These are phyloP conservation scores for Drosophila percnosoma DNA, from an alignment of 2,888 invertebrate genomes.

Conservation along the genomic window DNA sequence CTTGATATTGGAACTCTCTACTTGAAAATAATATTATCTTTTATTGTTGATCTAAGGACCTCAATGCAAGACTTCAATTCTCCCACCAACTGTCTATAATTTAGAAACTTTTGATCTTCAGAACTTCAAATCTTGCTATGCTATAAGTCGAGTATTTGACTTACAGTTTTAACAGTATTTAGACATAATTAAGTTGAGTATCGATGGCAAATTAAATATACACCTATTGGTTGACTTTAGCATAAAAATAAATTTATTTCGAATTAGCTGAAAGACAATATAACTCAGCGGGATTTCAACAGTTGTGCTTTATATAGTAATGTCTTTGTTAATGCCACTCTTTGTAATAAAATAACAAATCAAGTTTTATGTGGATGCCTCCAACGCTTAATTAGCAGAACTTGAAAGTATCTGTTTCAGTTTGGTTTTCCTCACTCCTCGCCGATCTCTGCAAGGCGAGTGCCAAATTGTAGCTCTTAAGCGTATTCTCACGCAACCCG, in stretches of 20 bases:
- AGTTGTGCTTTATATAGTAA: background rate
- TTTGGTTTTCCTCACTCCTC: background rate
- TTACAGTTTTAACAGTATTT: background rate
- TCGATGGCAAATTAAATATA: background rate
- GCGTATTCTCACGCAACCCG: constrained; percentile 57
- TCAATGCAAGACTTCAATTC: background rate
- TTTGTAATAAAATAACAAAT: background rate
- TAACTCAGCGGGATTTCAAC: background rate
- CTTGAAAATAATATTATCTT: background rate
- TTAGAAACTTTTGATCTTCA: background rate
- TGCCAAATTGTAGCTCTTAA: constrained; percentile 19
- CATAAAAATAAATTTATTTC: background rate
- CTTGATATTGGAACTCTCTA: background rate
- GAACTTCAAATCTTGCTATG: background rate
- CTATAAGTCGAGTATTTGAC: background rate
- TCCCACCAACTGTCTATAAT: background rate
- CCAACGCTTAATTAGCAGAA: constrained; percentile 1
- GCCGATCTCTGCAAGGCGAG: background rate
- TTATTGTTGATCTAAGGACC: background rate
- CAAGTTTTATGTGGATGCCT: background rate
- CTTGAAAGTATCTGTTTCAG: constrained; percentile 11
- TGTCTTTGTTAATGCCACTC: background rate
- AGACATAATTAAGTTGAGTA: background rate
- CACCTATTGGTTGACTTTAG: background rate
- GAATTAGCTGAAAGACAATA: background rate